Conservation (phyloP, 30 jellyfish, hydroid and myxozoan species). For the Aurelia sp. region DNA sequence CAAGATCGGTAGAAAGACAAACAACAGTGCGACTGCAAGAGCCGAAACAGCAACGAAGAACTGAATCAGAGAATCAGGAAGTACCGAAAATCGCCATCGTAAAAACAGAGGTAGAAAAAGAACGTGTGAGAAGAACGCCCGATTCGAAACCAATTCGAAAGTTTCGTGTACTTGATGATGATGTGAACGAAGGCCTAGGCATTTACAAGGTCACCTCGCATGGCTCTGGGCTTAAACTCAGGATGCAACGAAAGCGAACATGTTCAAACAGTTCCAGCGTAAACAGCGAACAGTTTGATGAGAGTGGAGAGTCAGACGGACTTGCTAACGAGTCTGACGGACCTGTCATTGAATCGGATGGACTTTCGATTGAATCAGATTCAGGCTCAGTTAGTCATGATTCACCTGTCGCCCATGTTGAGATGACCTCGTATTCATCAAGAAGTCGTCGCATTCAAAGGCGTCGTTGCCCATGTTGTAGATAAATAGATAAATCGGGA, state of each 20-base stretch:
- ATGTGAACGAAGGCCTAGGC: slow-evolving; percentile 15
- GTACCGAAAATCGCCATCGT: background rate
- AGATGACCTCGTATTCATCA: slow-evolving; percentile 44
- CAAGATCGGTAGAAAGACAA: background rate
- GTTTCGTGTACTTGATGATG: slow-evolving; percentile 11
- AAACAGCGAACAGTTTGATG: slow-evolving; percentile 64
- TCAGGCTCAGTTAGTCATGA: slow-evolving; percentile 8
- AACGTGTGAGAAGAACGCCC: background rate
- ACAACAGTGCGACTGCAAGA: background rate
- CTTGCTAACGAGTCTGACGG: slow-evolving; percentile 24
- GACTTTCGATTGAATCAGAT: background rate
- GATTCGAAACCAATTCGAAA: background rate
- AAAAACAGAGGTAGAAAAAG: background rate
- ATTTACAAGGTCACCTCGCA: slow-evolving; percentile 62
- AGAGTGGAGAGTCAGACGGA: slow-evolving; percentile 40
- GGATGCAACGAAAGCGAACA: slow-evolving; percentile 69
- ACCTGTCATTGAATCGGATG: slow-evolving; percentile 3
- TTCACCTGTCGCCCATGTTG: slow-evolving; percentile 12
- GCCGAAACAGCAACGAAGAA: background rate
- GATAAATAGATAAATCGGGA: background rate
- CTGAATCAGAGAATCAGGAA: background rate
- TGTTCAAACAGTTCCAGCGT: slow-evolving; percentile 55
- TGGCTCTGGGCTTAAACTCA: slow-evolving; percentile 65
- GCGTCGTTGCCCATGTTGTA: slow-evolving; percentile 77
- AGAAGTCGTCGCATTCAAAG: slow-evolving; percentile 68